A percentile compares a stretch with the other conserved stretches of the same genome.
Evolutionary conservation across 2,113 vertebrate species (phyloP).

Genomic region (Sakesphorus luctuosus): DNA sequence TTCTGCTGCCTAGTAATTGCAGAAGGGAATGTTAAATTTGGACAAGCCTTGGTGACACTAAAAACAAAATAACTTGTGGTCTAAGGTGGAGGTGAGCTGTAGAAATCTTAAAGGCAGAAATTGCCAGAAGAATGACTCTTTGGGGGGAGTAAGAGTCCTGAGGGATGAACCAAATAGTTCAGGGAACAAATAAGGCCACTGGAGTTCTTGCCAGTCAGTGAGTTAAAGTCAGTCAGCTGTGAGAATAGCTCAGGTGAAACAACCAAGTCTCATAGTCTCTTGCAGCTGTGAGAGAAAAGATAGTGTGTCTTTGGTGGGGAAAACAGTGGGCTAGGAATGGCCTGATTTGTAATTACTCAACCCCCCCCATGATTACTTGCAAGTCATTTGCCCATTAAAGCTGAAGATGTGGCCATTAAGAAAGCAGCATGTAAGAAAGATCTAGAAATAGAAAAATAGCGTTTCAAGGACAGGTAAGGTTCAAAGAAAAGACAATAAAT

Average conservation of each 20-base stretch:
- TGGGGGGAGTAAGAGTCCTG: neutral
- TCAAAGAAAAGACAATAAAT: neutral
- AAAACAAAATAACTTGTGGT: neutral
- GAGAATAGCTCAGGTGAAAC: neutral
- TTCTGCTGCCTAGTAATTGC: neutral
- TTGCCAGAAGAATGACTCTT: neutral
- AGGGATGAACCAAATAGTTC: neutral
- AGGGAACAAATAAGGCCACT: neutral
- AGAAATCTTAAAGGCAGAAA: slow-evolving; percentile 6
- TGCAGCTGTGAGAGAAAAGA: neutral
- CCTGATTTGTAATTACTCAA: neutral
- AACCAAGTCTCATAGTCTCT: neutral
- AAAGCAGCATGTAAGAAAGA: neutral
- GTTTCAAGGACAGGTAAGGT: neutral
- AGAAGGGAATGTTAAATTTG: slow-evolving; percentile 12
- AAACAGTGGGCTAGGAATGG: neutral
- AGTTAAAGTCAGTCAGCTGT: neutral
- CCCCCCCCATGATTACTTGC: neutral
- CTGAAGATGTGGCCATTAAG: neutral
- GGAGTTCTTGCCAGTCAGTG: neutral
- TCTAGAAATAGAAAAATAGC: neutral
- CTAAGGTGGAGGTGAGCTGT: neutral
- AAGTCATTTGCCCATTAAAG: neutral
- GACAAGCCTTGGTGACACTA: neutral
- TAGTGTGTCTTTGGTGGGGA: neutral